Evolutionary conservation across 2,113 vertebrate genomes (phyloP), one percentile per base, ranked within the genome.

Genomic region (Salvelinus fontinalis): DNA sequence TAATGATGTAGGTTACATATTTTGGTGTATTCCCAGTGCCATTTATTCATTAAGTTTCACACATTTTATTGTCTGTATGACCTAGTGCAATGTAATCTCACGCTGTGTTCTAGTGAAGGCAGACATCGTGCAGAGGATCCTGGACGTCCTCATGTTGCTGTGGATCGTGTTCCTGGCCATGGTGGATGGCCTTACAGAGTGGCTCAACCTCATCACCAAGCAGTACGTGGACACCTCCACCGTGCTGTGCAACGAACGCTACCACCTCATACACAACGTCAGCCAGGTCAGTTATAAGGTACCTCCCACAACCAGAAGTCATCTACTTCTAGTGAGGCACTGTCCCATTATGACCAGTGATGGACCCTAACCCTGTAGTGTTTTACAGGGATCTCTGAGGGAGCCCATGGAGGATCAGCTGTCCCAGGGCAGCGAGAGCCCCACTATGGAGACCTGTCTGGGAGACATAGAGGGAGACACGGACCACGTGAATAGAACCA

Each of bases 141-240:
- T 98, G 88, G 95, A 93, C 77, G 89, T 88, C 0, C 70, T 95
- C 88, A 91, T 89, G 76, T 98, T 99, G 86, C 85, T 98, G 59
- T 95, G 95, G 96, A 94, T 97, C 73, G 93, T 99, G 20, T 87
- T 94, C 72, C 90, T 93, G 88, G 96, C 97, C 34, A 92, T 95
- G 89, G 91, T 97, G 85, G 97, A 99, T 0, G 96, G 96, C 68
- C 80, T 98, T 84, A 96, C 95, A 0, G 90, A 93, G 82, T 98
- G 97, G 97, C 92, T 99, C 70, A 90, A 92, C 5, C 16, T 94
- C 27, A 92, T 95, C 73, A 97, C 95, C 0, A 94, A 82, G 78
- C 96, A 98, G 80, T 96, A 99, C 60, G 76, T 91, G 3, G 94
- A 96, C 76, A 96, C 95, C 2, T 97, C 95, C 0, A 88, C 90